Evolutionary conservation across 2,113 vertebrate genomes (phyloP).

Genomic region (Numida meleagris): DNA sequence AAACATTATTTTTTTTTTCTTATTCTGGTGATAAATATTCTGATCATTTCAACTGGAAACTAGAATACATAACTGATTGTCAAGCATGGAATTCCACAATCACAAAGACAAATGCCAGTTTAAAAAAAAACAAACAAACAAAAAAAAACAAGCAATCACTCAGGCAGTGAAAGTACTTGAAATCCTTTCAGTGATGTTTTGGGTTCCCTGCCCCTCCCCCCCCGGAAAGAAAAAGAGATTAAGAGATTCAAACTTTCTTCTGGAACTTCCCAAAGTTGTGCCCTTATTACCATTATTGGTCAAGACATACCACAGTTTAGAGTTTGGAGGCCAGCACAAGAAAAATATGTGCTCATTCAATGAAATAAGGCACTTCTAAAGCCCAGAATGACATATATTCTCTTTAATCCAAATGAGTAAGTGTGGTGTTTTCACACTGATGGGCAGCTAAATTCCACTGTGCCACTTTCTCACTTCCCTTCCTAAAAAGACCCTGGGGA

Average conservation of each 20-base stretch:
- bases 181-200: neutral
- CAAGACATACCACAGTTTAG: neutral
- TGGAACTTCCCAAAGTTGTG: neutral
- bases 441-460: neutral
- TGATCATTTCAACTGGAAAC: neutral
- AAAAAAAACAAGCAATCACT: neutral
- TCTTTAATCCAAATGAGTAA: neutral
- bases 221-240: neutral
- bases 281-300: neutral
- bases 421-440: neutral
- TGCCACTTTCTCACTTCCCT: no score
- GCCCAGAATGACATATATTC: neutral
- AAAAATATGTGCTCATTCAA: neutral
- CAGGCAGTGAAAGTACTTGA: neutral
- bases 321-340: accelerated
- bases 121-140: no score
- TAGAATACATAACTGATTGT: neutral
- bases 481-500: no score
- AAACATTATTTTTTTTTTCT: neutral
- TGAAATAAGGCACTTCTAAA: neutral
- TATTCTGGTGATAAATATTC: neutral
- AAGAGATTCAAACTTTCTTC: neutral
- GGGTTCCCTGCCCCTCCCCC: no score
- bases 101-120: neutral
- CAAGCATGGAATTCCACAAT: neutral